phyloP scores from a whole-genome alignment of 2,113 vertebrate species.

The Mormyrus lacerda region DNA sequence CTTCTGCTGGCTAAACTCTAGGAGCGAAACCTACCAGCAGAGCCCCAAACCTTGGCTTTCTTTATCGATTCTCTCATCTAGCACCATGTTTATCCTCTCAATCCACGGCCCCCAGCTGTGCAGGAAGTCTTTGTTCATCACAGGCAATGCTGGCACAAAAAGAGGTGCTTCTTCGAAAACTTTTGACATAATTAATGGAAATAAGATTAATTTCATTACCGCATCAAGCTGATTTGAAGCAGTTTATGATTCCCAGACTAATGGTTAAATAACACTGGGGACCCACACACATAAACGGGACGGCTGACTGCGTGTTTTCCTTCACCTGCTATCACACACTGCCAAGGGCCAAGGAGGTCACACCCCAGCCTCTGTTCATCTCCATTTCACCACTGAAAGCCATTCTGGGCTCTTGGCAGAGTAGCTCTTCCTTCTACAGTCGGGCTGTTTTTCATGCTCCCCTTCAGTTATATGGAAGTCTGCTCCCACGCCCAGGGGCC shows the following conservation, averaged over 20 bases:
- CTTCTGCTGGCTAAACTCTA: not conserved
- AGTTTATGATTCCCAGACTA: not conserved
- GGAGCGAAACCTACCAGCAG: not conserved
- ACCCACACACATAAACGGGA: not conserved
- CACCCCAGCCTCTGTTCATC: not conserved
- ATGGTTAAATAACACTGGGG: not conserved
- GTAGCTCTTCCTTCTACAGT: not conserved
- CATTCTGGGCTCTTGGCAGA: not conserved
- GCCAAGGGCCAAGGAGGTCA: not conserved
- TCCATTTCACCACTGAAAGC: not conserved
- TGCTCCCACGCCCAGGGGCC: not conserved
- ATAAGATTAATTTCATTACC: not conserved
- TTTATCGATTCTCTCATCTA: not conserved
- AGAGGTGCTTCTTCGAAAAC: not conserved
- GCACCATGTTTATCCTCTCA: not conserved
- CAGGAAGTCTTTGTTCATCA: constrained; percentile 10
- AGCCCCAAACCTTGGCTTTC: not conserved
- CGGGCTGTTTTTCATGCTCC: not conserved
- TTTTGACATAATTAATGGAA: not conserved
- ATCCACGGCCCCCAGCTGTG: not conserved
- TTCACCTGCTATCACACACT: not conserved
- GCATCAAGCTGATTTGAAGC: not conserved
- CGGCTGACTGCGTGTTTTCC: not conserved
- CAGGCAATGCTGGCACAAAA: not conserved
- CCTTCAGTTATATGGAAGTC: not conserved